Evolutionary conservation across 2,797 vertebrate genomes (phyloP), one percentile per base, ranked within the genome.

Genomic region (Periophthalmus magnuspinnatus): DNA sequence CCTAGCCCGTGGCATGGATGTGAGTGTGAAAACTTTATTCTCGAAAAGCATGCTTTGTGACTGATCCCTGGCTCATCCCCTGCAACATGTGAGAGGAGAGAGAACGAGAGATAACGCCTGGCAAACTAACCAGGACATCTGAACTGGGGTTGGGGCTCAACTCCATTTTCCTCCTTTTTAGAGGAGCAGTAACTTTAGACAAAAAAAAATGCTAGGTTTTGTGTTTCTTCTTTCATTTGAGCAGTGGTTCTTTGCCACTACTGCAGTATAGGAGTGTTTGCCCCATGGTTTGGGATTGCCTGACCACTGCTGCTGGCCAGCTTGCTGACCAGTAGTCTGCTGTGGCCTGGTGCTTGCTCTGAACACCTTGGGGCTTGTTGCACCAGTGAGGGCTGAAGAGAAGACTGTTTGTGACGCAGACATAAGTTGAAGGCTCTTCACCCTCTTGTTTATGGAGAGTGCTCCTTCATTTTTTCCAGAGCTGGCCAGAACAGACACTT

Each of bases 401-500:
- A 32, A 32, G 32, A 48, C 21, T 19, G 56, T 16, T 58, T 58
- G 1, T 28, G 24, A 1, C 65, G 65, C 6, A 58, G 21, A 17
- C 55, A 68, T 5, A 58, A 28, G 36, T 58, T 16, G 24, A 68
- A 68, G 32, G 34, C n/a, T n/a, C 54, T 45, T 57, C 54, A 24
- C 54, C 21, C 6, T 68, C 54, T 8, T 58, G 54, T 24, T 67
- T 67, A 14, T 58, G 14, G 17, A 55, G 54, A 66, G n/a, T 58
- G 16, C 33, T 45, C 66, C n/a, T 55, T 57, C 33, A 21, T 67
- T n/a, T 57, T 57, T 8, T 57, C 66, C 6, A 57, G 50, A 0
- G 66, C 45, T n/a, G 32, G 38, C 3, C 38, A 67, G 6, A 77
- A 69, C 0, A 77, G 57, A 57, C 62, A 56, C 4, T 77, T 72